phyloP scores from a whole-genome alignment of 2,888 invertebrate genomes.

The Saturnia pavonia region DNA sequence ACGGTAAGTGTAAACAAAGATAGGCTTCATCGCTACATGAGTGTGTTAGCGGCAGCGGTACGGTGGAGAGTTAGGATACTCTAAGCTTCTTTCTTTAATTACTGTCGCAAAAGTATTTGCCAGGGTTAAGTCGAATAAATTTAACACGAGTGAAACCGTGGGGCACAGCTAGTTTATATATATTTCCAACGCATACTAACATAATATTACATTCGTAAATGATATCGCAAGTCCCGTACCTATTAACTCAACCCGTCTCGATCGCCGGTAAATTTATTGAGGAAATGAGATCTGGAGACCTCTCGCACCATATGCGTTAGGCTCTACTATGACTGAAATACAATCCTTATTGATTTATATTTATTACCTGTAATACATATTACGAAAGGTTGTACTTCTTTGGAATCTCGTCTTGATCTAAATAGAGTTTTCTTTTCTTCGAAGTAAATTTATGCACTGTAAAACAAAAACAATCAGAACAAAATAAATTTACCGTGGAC shows the following conservation, averaged over 20 bases:
- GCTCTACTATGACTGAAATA: background rate
- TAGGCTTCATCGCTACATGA: too few species aligned
- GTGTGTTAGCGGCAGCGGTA: too few species aligned
- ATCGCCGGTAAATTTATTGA: conserved; percentile 33
- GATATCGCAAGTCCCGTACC: conserved; percentile 11
- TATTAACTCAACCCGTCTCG: conserved; percentile 34
- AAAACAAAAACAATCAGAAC: too few species aligned
- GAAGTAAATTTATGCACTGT: background rate
- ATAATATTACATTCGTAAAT: conserved; percentile 2
- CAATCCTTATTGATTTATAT: conserved; percentile 18
- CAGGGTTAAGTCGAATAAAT: too few species aligned
- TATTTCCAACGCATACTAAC: too few species aligned
- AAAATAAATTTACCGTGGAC: too few species aligned
- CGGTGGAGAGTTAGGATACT: too few species aligned
- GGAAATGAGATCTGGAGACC: conserved; percentile 31
- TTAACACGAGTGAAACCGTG: too few species aligned
- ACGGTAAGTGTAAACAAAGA: too few species aligned
- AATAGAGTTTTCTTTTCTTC: background rate
- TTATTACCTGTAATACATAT: conserved; percentile 15
- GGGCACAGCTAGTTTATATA: too few species aligned
- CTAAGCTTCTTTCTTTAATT: too few species aligned
- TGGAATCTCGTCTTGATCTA: background rate
- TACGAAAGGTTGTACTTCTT: background rate
- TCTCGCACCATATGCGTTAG: conserved; percentile 20
- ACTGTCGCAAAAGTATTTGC: too few species aligned